A percentile compares a stretch with the other conserved stretches of the same genome.
Conservation (phyloP, 1,140 invertebrate species). For the Drosophila orena region DNA sequence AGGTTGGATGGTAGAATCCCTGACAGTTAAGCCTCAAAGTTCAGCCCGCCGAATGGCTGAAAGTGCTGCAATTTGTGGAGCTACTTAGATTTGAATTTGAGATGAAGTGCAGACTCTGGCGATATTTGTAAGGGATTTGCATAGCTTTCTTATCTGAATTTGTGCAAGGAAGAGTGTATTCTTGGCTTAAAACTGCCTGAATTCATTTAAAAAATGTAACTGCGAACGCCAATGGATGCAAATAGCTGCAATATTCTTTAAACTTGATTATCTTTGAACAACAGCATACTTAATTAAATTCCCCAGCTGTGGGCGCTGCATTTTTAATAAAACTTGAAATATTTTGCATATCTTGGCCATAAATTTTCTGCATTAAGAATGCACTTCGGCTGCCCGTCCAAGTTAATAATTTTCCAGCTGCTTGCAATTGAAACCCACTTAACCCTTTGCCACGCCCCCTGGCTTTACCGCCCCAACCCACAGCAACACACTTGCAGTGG, state of each 20-base stretch:
- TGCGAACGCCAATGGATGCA: too few species aligned
- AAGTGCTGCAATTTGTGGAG: slow-evolving; percentile 28
- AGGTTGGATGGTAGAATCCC: slow-evolving; percentile 1
- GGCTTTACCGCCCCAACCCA: not conserved
- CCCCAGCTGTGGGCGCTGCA: not conserved
- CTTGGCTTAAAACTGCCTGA: not conserved
- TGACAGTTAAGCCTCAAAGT: slow-evolving; percentile 36
- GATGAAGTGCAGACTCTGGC: slow-evolving; percentile 14
- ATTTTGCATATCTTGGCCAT: slow-evolving; percentile 36
- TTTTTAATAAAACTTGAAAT: slow-evolving; percentile 4
- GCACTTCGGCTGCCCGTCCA: slow-evolving; percentile 29
- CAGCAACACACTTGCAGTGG: slow-evolving; percentile 24
- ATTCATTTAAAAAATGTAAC: not conserved
- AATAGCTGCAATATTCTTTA: not conserved
- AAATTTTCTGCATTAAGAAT: slow-evolving; percentile 38
- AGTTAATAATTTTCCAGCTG: slow-evolving; percentile 57
- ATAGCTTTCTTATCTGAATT: slow-evolving; percentile 1
- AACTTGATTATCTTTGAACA: not conserved
- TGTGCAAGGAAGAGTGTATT: not conserved
- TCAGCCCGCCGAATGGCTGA: slow-evolving; percentile 8
- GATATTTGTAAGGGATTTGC: slow-evolving; percentile 14
- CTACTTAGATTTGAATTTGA: slow-evolving; percentile 22
- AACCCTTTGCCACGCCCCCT: slow-evolving; percentile 4
- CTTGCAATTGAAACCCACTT: slow-evolving; percentile 64
- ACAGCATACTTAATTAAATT: not conserved